Percentiles rank a stretch among this genome's conserved stretches.
Conservation (phyloP, 2,888 invertebrate species). For the Linyphia triangularis region DNA sequence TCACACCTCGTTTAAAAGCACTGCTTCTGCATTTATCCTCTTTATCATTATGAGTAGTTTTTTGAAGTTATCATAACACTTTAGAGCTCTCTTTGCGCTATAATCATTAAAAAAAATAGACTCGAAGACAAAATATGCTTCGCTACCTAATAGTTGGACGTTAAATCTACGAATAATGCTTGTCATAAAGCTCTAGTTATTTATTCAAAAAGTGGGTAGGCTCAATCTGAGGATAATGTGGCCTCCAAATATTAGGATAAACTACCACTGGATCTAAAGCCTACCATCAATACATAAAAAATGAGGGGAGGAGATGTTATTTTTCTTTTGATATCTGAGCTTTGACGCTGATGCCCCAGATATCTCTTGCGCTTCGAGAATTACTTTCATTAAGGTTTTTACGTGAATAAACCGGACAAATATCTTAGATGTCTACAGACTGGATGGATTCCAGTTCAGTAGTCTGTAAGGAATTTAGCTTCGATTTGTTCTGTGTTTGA, state of each 20-base stretch:
- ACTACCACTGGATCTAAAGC: constrained; percentile 40
- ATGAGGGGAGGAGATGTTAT: background rate
- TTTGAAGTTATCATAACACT: constrained; percentile 33
- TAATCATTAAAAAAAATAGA: constrained; percentile 52
- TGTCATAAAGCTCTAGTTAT: constrained; percentile 40
- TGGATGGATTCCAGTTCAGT: constrained; percentile 6
- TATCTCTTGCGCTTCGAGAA: constrained; percentile 30
- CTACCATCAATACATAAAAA: constrained; percentile 40
- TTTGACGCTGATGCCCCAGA: constrained; percentile 35
- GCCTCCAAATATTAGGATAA: constrained; percentile 55
- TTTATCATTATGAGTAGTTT: constrained; percentile 26
- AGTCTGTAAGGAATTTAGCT: background rate
- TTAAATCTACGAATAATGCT: constrained; percentile 50
- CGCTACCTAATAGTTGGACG: constrained; percentile 8
- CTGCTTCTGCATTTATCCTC: constrained; percentile 9
- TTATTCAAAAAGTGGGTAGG: constrained; percentile 52
- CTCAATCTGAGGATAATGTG: constrained; percentile 54
- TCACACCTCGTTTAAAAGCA: constrained; percentile 3
- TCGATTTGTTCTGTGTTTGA: background rate
- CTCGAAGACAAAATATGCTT: constrained; percentile 9
- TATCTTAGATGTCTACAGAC: constrained; percentile 16
- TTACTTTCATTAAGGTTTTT: constrained; percentile 59
- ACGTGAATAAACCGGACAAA: constrained; percentile 49
- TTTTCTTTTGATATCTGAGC: constrained; percentile 40
- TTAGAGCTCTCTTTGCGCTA: constrained; percentile 20